phyloP scores from a whole-genome alignment of 2,113 vertebrate species.

The Emydocephalus ijimae region DNA sequence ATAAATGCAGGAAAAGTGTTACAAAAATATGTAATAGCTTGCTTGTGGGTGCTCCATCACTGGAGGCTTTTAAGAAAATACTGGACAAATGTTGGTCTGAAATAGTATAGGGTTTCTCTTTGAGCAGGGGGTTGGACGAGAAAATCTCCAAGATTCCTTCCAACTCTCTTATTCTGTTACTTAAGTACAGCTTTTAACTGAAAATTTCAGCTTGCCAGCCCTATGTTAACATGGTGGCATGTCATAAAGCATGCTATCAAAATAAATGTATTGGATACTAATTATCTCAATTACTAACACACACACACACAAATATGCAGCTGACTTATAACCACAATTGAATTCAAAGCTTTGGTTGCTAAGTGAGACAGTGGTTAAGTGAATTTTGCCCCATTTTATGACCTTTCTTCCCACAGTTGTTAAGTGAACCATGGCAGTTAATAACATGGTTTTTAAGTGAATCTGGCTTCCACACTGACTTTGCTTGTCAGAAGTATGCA shows the following conservation, averaged over 20 bases:
- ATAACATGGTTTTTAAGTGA: background rate
- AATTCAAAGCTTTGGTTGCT: background rate
- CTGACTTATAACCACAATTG: too few relatives aligned
- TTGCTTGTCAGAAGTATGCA: background rate
- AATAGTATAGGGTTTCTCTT: background rate
- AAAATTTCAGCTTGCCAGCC: background rate
- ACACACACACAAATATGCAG: background rate
- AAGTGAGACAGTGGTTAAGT: background rate
- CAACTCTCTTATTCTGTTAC: background rate
- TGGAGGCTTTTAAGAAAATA: background rate
- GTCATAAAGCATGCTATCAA: background rate
- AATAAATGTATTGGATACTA: background rate
- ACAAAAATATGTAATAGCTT: background rate
- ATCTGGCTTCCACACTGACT: background rate
- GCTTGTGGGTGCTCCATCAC: background rate
- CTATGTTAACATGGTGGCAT: background rate
- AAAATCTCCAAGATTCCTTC: background rate
- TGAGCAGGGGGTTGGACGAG: background rate
- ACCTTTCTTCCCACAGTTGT: background rate
- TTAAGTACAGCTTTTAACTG: background rate
- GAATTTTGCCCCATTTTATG: background rate
- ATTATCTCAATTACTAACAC: background rate
- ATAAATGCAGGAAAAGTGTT: background rate
- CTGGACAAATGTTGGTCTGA: background rate
- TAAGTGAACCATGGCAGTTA: background rate